Conservation (phyloP, 1,140 invertebrate species). For the Armadillidium nasatum region DNA sequence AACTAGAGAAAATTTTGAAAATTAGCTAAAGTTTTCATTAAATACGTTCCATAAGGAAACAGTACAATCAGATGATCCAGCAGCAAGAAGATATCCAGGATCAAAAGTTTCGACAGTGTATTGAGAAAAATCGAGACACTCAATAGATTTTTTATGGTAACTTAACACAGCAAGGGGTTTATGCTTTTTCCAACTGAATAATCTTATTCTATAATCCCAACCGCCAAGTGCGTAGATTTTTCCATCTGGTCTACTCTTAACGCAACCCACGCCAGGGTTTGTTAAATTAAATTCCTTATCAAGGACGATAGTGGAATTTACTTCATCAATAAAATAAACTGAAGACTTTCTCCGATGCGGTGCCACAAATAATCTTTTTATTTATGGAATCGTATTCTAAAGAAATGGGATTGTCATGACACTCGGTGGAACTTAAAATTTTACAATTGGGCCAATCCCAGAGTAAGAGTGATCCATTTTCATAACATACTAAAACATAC, state of each 20-base stretch:
- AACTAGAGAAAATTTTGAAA: too few relatives aligned
- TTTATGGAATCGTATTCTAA: slow-evolving; percentile 30
- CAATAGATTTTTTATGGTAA: slow-evolving; percentile 42
- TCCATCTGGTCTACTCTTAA: slow-evolving; percentile 32
- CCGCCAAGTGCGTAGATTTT: slow-evolving; percentile 38
- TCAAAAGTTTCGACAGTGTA: slow-evolving; percentile 30
- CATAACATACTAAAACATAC: slow-evolving; percentile 30
- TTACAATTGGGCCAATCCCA: slow-evolving; percentile 37
- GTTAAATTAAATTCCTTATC: slow-evolving; percentile 34
- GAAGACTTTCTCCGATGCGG: slow-evolving; percentile 38
- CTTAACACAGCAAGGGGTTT: slow-evolving; percentile 40
- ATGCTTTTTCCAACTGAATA: slow-evolving; percentile 38
- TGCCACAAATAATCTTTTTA: slow-evolving; percentile 34
- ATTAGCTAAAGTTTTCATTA: background rate
- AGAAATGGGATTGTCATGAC: slow-evolving; percentile 38
- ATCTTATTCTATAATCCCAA: slow-evolving; percentile 41
- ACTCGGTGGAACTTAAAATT: slow-evolving; percentile 27
- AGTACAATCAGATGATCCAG: slow-evolving; percentile 38
- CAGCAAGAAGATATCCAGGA: slow-evolving; percentile 33
- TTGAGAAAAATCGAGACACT: slow-evolving; percentile 33
- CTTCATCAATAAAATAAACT: slow-evolving; percentile 11
- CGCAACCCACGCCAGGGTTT: slow-evolving; percentile 35
- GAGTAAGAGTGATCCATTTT: slow-evolving; percentile 36
- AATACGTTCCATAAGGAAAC: slow-evolving; percentile 41
- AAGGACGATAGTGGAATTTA: slow-evolving; percentile 13